Evolutionary conservation across 2,797 vertebrate genomes (phyloP), one percentile per base, ranked within the genome.

Genomic region (Tenualosa ilisha): DNA sequence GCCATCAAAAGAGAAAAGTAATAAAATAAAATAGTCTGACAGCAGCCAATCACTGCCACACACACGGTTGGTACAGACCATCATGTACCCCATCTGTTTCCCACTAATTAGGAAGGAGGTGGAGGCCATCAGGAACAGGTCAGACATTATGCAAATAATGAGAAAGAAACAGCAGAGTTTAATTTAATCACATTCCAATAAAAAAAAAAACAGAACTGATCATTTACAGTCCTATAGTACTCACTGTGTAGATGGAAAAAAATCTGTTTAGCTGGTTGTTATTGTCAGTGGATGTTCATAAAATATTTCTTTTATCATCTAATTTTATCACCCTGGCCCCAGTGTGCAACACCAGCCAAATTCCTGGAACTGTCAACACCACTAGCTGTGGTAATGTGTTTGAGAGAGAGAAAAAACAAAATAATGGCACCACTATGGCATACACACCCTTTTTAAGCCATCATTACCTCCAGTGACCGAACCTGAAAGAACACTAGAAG

Each of bases 91-190:
- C 72, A 46, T 79, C 72, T 79, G 72, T 79, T 79, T 46, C 72
- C 37, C 6, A 8, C 72, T 79, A 79, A 79, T 79, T 79, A 79
- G 72, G 20, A 11, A 43, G 37, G 68, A 40, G 37, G 17, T 15
- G 68, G 68, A 40, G 68, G 72, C 37, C 37, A 79, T 40, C 37
- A 79, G 72, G 72, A 46, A 20, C 20, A 79, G 72, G 72, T 79
- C 72, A 79, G 72, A 79, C 65, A 40, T 72, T 40, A 79, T 79
- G 72, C 72, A 79, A 22, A 46, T 79, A 46, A 46, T 79, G 40
- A 46, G 40, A 46, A 79, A 79, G 15, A n/a, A 40, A 20, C 68
- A 75, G 40, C n/a, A 79, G 72, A 79, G 40, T 20, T 46, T 79
- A 46, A 9, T 79, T 79, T 40, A 1, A 79, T 43, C 40, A n/a